A percentile compares a stretch with the other conserved stretches of the same genome.
These are phyloP conservation scores for Kradibia gibbosae DNA, from an alignment of 1,140 invertebrate species.

Conservation along the genomic window DNA sequence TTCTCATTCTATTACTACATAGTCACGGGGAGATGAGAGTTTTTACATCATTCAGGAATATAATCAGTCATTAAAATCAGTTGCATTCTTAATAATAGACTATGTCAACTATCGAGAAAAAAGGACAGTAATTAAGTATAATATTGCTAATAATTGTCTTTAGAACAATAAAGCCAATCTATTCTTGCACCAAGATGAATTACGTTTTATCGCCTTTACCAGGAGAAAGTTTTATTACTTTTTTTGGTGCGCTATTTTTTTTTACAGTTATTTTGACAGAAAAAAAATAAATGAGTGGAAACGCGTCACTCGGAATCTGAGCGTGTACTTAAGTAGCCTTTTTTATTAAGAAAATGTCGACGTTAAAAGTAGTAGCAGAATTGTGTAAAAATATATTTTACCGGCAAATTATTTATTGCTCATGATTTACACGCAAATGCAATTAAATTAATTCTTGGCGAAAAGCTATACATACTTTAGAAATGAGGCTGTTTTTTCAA, in stretches of 20 bases:
- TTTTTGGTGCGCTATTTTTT: not conserved
- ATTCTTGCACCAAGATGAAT: not conserved
- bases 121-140: too few relatives aligned
- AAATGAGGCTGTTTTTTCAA: not conserved
- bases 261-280: not conserved
- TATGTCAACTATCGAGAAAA: too few relatives aligned
- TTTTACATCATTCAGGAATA: not conserved
- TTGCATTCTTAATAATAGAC: too few relatives aligned
- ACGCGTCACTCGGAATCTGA: not conserved
- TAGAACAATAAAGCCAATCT: not conserved
- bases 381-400: not conserved
- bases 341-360: not conserved
- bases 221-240: too few relatives aligned
- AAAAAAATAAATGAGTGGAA: not conserved
- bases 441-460: not conserved
- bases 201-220: not conserved
- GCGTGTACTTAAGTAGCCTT: not conserved
- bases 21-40: too few relatives aligned
- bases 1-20: too few relatives aligned
- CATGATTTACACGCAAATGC: not conserved
- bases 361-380: not conserved
- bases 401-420: not conserved
- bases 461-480: not conserved
- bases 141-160: constrained; percentile 4
- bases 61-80: not conserved